Evolutionary conservation across 2,113 vertebrate genomes (phyloP).

Genomic region (Silurus asotus): DNA sequence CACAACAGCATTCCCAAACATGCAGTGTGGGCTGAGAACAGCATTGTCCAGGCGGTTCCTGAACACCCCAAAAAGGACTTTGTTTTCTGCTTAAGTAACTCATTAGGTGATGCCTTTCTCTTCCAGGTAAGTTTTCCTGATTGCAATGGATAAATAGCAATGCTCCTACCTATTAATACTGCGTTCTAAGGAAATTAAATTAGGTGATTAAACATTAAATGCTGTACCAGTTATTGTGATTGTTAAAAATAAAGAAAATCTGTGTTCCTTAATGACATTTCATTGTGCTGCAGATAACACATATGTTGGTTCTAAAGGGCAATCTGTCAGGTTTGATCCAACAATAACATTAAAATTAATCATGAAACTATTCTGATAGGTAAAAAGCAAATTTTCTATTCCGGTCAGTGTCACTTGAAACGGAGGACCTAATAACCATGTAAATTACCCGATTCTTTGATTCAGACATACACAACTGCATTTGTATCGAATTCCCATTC

Average conservation of each 20-base stretch:
- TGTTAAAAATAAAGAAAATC: neutral
- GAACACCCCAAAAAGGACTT: slow-evolving; percentile 98
- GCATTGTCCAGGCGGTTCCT: slow-evolving; percentile 94
- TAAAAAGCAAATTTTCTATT: neutral
- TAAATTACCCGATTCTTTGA: neutral
- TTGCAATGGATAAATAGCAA: neutral
- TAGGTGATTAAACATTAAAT: neutral
- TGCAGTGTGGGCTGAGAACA: slow-evolving; percentile 92
- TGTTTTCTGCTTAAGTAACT: slow-evolving; percentile 98
- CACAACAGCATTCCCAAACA: slow-evolving; percentile 93
- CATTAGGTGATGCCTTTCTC: slow-evolving; percentile 90
- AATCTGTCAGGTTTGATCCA: neutral
- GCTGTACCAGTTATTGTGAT: neutral
- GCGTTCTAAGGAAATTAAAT: neutral
- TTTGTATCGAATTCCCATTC: neutral
- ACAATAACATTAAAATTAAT: neutral
- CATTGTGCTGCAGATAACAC: neutral
- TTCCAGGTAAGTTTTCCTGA: slow-evolving; percentile 83
- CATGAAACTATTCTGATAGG: neutral
- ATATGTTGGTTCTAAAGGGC: slow-evolving; percentile 28
- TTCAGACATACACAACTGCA: neutral
- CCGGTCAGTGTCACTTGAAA: neutral
- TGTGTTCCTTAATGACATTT: slow-evolving; percentile 21
- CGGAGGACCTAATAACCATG: neutral
- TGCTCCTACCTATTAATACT: neutral